Evolutionary conservation across 2,888 invertebrate species (phyloP), one percentile per base, ranked within the genome.

Genomic region (Pyrrhosoma nymphula): DNA sequence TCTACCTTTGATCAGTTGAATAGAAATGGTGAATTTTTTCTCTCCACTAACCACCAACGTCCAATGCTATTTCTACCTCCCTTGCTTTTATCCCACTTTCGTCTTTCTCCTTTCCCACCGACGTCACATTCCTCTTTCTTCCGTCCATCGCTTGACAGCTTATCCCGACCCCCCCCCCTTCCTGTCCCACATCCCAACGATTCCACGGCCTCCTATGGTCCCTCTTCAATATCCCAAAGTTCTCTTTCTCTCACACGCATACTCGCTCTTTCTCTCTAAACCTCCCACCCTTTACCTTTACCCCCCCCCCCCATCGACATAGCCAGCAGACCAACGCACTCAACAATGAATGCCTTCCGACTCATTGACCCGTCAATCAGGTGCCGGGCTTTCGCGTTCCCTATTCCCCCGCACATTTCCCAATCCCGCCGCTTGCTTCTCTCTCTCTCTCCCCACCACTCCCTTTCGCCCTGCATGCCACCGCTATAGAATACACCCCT

Each of bases 331-430:
- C 56, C 56, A n/a, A 20, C 56, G 89, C 89, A 89, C 89, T 89
- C 89, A 47, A 89, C 89, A 89, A 89, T 89, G 89, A 89, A 89
- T 89, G 89, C 82, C 89, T 89, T 89, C 56, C 89, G 89, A 89
- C 89, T 89, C 89, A 89, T 89, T 89, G 89, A 89, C 89, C 89
- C 89, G 89, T 89, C 89, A 89, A 89, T 89, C 89, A 89, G 56
- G n/a, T 8, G n/a, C 16, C 56, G n/a, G 89, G 16, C 55, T 55
- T 55, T 89, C 89, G 6, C 89, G 20, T 18, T 89, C 89, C 89
- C 89, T 55, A n/a, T 10, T 39, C 47, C 39, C 12, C 47, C 55
- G 56, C 26, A 14, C 89, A 18, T 23, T 55, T 35, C 4, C 89
- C 20, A 55, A 47, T 30, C 16, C 47, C 14, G 10, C 89, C 10